A percentile compares a stretch with the other conserved stretches of the same genome.
phyloP scores from a whole-genome alignment of 1,140 invertebrate genomes.

The Brachionus paranguensis region DNA sequence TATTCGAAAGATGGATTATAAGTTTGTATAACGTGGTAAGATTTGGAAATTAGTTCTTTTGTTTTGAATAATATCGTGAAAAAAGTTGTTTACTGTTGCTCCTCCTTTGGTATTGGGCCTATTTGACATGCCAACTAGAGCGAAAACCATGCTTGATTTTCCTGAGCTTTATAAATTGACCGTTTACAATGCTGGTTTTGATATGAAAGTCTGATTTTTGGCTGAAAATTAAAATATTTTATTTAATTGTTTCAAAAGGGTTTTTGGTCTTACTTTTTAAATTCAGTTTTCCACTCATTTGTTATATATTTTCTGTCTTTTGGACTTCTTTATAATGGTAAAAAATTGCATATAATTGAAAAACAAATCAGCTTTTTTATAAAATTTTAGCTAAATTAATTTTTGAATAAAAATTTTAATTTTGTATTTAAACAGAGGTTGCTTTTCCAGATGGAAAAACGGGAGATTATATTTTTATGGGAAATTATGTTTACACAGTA shows the following conservation, averaged over 20 bases:
- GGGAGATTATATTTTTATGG: slow-evolving; percentile 86
- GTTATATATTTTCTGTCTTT: slow-evolving; percentile 87
- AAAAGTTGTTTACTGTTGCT: slow-evolving; percentile 45
- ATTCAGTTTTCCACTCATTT: slow-evolving; percentile 85
- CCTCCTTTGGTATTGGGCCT: slow-evolving; percentile 30
- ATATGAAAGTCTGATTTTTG: slow-evolving; percentile 1
- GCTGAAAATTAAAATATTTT: neutral
- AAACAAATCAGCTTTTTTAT: neutral
- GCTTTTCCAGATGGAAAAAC: slow-evolving; percentile 62
- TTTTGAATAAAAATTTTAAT: neutral
- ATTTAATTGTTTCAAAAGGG: slow-evolving; percentile 54
- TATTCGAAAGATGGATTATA: slow-evolving; percentile 97
- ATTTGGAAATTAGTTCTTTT: neutral
- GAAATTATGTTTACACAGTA: slow-evolving; percentile 86
- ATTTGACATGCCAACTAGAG: neutral
- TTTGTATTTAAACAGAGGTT: slow-evolving; percentile 60
- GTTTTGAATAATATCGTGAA: neutral
- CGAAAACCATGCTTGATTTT: neutral
- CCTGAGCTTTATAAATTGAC: slow-evolving; percentile 27
- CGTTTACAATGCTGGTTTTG: slow-evolving; percentile 13
- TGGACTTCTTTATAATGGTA: slow-evolving; percentile 12
- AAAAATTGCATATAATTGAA: neutral
- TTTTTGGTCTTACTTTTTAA: slow-evolving; percentile 93
- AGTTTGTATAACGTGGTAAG: slow-evolving; percentile 83
- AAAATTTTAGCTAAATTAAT: neutral